Base-by-base conservation (phyloP, 2,888 invertebrate genomes). In the Sylvicola cinctus region DNA sequence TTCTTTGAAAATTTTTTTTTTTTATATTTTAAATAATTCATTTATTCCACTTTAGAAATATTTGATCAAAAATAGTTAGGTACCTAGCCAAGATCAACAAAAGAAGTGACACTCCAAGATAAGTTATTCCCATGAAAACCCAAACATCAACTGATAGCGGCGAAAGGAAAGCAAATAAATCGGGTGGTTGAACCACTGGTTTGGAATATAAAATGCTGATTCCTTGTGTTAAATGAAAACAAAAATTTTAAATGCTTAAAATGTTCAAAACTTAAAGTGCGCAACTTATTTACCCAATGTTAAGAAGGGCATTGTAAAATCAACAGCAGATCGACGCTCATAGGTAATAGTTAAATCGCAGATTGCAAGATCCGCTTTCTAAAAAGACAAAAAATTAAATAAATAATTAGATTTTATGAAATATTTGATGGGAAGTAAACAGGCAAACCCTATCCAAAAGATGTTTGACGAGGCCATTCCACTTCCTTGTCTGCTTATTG, bases 291-390 rank as follows among this genome's bases (percentile, higher is more conserved):
- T 52, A 62, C 85, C 88, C 40, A 96, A 62, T 44, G 87, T 91
- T 87, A 98, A 93, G 58, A 95, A 98, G 1, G 96, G 96, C 61
- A 88, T 88, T 1, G 90, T 87, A 54, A 93, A 93, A 55, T 91
- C 91, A 13, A 88, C 87, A 25, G 73, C 76, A 42, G 74, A 71
- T 44, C 91, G 74, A 35, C 96, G 66, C 36, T 81, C 75, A 52
- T 83, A 87, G 7, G 88, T 98, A 39, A 96, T 93, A 2, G 96
- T 95, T 44, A 98, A 62, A 50, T 96, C 93, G 45, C 91, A 93
- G 37, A 96, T 77, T 1, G 90, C 93, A 43, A 98, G 67, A 54
- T 93, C 90, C 8, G 90, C 90, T 67, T 79, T 79, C 90, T 90
- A 60, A 27, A 67, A 63, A 38, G 39, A 42, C 34, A 35, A 41